A percentile compares a stretch with the other conserved stretches of the same genome.
Conservation (phyloP, 2,797 vertebrate species). For the Myoxocephalus aenaeus region DNA sequence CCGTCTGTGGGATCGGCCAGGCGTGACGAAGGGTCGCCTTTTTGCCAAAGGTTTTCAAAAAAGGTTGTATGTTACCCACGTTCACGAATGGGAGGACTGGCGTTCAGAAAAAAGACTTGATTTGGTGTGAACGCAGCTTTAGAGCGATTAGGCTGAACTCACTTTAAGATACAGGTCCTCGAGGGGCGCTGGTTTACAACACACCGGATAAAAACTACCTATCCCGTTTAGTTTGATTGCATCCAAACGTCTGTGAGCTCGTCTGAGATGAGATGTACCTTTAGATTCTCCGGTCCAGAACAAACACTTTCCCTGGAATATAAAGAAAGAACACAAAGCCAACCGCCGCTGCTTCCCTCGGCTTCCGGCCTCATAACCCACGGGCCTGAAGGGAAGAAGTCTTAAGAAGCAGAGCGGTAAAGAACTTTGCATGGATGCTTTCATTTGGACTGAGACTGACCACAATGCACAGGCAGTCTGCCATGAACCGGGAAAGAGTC, state of each 20-base stretch:
- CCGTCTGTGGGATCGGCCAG: too few species aligned
- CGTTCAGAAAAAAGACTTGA: too few species aligned
- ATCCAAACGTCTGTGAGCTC: slow-evolving; percentile 7
- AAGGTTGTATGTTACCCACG: too few species aligned
- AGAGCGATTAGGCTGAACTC: neutral
- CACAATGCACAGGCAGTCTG: slow-evolving; percentile 10
- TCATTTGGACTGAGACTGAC: slow-evolving; percentile 18
- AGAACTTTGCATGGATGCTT: slow-evolving; percentile 4
- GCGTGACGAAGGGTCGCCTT: too few species aligned
- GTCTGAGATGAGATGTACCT: slow-evolving; percentile 23
- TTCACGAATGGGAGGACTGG: too few species aligned
- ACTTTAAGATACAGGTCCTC: slow-evolving; percentile 12
- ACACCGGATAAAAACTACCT: neutral
- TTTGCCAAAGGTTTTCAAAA: too few species aligned
- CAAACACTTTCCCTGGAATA: slow-evolving; percentile 22
- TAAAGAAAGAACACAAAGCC: slow-evolving; percentile 28
- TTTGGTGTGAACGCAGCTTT: too few species aligned
- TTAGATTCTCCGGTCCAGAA: slow-evolving; percentile 20
- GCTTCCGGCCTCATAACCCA: slow-evolving; percentile 32
- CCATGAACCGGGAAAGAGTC: slow-evolving; percentile 23
- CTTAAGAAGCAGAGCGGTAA: slow-evolving; percentile 1
- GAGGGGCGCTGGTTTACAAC: neutral
- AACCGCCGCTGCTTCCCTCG: slow-evolving; percentile 26
- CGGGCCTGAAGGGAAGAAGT: slow-evolving; percentile 8
- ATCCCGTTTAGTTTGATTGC: neutral